Conservation (phyloP, 1,140 invertebrate species). For the Trichomalopsis sarcophagae region DNA sequence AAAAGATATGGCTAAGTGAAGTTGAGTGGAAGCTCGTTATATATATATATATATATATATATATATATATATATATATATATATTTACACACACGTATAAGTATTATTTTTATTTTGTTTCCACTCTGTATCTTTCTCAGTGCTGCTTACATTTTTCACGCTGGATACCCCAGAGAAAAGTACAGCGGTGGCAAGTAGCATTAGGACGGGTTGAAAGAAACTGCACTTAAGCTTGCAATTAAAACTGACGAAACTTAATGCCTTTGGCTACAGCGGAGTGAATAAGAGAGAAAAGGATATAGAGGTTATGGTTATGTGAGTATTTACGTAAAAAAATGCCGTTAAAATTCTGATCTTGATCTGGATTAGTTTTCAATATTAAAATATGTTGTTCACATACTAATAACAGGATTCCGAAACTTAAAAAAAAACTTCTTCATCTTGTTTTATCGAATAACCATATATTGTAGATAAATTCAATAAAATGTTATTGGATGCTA, state of each 20-base stretch:
- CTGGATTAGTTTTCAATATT: no score
- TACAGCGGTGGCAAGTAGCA: background rate
- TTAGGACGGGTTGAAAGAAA: slow-evolving; percentile 55
- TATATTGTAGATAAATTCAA: no score
- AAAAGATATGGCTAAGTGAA: no score
- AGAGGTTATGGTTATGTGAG: background rate
- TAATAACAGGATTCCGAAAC: no score
- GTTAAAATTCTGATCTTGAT: no score
- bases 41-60: background rate
- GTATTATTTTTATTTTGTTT: background rate
- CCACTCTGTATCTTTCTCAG: background rate
- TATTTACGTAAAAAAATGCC: background rate
- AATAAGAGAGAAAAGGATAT: background rate
- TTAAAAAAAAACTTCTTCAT: no score
- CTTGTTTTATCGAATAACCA: no score
- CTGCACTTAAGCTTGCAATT: slow-evolving; percentile 59
- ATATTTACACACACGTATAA: no score
- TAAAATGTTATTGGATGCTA: no score
- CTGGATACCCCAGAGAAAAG: background rate
- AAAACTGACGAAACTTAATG: slow-evolving; percentile 60
- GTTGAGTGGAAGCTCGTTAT: no score
- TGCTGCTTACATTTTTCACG: slow-evolving; percentile 7
- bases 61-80: background rate
- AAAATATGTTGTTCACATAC: no score
- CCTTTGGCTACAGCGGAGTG: slow-evolving; percentile 40